phyloP scores from a whole-genome alignment of 2,113 vertebrate species.

The Felis chaus region DNA sequence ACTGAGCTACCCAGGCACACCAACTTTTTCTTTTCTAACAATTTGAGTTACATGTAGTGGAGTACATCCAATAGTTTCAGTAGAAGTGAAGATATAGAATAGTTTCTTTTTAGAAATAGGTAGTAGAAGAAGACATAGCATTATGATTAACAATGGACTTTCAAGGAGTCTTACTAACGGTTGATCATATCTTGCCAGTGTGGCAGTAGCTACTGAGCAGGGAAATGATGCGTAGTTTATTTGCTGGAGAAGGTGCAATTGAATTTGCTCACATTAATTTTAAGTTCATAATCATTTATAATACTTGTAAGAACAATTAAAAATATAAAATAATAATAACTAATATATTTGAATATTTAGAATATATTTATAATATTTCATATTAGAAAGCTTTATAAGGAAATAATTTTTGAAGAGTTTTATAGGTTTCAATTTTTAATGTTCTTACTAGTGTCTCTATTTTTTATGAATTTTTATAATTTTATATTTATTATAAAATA shows the following conservation, averaged over 20 bases:
- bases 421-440: not conserved
- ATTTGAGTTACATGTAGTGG: conserved; percentile 27
- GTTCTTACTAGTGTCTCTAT: not conserved
- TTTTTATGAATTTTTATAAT: conserved; percentile 18
- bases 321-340: conserved; percentile 2
- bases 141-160: conserved; percentile 45
- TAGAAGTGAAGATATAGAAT: not conserved
- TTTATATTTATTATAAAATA: conserved; percentile 20
- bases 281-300: not conserved
- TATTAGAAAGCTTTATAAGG: not conserved
- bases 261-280: conserved; percentile 26
- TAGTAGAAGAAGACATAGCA: not conserved
- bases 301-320: not conserved
- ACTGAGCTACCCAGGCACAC: too few relatives aligned
- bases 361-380: not conserved
- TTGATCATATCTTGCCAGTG: not conserved
- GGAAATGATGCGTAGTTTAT: not conserved
- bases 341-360: not conserved
- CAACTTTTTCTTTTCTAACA: conserved; percentile 36
- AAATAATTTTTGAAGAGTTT: conserved; percentile 18
- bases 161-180: not conserved
- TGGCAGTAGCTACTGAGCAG: not conserved
- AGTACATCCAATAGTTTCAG: not conserved
- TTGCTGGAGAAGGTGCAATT: not conserved
- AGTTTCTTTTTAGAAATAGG: conserved; percentile 30